Percentiles rank a stretch among this genome's conserved stretches.
phyloP scores from a whole-genome alignment of 2,888 invertebrate species.

The Coleophora flavipennella region DNA sequence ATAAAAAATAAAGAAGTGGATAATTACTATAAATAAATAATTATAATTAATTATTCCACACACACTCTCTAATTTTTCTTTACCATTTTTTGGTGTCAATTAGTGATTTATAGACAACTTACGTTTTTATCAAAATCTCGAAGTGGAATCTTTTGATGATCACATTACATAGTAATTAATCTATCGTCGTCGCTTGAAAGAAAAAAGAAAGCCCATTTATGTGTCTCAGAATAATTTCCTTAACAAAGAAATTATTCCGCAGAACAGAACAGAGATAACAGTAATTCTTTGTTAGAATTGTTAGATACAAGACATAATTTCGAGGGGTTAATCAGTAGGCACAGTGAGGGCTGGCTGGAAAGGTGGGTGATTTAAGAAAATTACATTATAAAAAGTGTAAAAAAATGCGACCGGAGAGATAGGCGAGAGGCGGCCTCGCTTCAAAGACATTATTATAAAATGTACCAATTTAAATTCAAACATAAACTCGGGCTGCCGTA shows the following conservation, averaged over 20 bases:
- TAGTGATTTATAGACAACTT: too few species aligned
- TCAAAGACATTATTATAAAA: slow-evolving; percentile 60
- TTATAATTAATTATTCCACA: too few species aligned
- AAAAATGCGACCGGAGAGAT: slow-evolving; percentile 40
- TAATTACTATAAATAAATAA: too few species aligned
- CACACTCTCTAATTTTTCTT: too few species aligned
- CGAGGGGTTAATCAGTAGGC: slow-evolving; percentile 32
- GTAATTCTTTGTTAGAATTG: slow-evolving; percentile 15
- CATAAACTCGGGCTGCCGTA: slow-evolving; percentile 40
- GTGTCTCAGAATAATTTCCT: too few species aligned
- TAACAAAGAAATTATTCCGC: slow-evolving; percentile 5
- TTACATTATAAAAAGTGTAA: slow-evolving; percentile 62
- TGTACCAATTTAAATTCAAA: slow-evolving; percentile 64
- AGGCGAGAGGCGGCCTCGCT: slow-evolving; percentile 33
- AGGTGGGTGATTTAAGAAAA: slow-evolving; percentile 63
- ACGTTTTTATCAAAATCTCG: too few species aligned
- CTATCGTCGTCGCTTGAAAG: too few species aligned
- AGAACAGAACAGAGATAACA: slow-evolving; percentile 16
- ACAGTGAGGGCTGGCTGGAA: slow-evolving; percentile 37
- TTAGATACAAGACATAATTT: slow-evolving; percentile 24
- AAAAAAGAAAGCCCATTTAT: too few species aligned
- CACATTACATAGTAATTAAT: too few species aligned
- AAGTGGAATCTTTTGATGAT: too few species aligned
- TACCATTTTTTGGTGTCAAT: too few species aligned
- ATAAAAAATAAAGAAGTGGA: too few species aligned